These are phyloP conservation scores for Phylloscopus trochiloides DNA, from an alignment of 2,113 vertebrate genomes.

Conservation along the genomic window DNA sequence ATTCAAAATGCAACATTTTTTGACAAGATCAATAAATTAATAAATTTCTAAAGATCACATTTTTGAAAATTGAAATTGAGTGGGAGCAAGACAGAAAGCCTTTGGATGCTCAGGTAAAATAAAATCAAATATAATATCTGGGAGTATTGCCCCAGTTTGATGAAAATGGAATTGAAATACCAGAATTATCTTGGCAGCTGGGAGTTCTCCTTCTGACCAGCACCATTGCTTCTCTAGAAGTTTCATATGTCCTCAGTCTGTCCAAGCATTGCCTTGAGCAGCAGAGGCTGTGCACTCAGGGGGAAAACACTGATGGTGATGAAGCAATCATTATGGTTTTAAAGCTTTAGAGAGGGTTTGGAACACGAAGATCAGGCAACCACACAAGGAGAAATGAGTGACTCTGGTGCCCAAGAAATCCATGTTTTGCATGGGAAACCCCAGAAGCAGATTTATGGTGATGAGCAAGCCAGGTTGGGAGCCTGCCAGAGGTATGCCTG, in stretches of 20 bases:
- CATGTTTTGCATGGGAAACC: not conserved
- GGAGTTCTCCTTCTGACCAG: accelerated
- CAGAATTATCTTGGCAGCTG: not conserved
- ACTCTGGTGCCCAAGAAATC: not conserved
- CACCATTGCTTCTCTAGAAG: not conserved
- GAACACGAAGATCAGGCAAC: not conserved
- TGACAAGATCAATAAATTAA: not conserved
- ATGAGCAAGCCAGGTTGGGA: not conserved
- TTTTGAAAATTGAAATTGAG: not conserved
- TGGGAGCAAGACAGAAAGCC: not conserved
- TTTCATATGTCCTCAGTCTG: not conserved
- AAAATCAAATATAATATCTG: not conserved
- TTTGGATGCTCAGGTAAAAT: not conserved
- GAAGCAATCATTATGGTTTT: not conserved
- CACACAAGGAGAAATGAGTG: not conserved
- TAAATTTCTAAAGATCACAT: not conserved
- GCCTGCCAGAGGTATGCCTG: not conserved
- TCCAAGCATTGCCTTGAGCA: not conserved
- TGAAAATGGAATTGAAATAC: not conserved
- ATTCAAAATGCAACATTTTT: not conserved
- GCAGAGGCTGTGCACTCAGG: not conserved
- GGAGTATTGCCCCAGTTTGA: not conserved
- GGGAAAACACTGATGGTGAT: accelerated
- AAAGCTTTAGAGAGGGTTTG: not conserved
- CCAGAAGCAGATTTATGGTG: not conserved